These are phyloP conservation scores for Orbicella faveolata DNA, from an alignment of 64 coral and sea anemone genomes.

Conservation along the genomic window DNA sequence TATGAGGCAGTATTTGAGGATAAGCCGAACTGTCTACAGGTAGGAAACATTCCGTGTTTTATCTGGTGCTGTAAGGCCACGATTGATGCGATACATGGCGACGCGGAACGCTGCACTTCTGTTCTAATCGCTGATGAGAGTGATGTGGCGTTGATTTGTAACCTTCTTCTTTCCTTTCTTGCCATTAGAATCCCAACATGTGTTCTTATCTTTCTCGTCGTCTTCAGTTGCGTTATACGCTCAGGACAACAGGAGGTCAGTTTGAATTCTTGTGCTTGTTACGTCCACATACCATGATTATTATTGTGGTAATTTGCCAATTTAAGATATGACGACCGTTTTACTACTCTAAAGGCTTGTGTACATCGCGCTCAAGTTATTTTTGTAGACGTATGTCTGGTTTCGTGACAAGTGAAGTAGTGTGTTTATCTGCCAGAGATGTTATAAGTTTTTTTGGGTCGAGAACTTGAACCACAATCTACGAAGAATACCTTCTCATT, in stretches of 20 bases:
- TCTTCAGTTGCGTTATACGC: not conserved
- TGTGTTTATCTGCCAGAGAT: not conserved
- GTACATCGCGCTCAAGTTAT: not conserved
- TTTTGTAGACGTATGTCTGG: not conserved
- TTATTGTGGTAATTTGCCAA: conserved; percentile 6
- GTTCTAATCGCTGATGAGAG: conserved; percentile 7
- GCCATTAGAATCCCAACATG: not conserved
- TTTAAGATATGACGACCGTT: not conserved
- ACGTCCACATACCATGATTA: not conserved
- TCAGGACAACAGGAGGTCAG: conserved; percentile 38
- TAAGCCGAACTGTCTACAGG: not conserved
- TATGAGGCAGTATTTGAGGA: conserved; percentile 32
- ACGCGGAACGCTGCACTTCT: not conserved
- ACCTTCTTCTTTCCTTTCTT: not conserved
- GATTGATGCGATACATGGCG: not conserved
- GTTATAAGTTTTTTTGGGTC: not conserved
- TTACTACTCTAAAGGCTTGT: no score
- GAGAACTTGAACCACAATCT: not conserved
- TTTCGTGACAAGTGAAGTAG: not conserved
- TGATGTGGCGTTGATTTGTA: not conserved
- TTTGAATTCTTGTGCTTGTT: conserved; percentile 1
- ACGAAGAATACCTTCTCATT: not conserved
- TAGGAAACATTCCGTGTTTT: not conserved
- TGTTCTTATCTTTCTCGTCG: not conserved
- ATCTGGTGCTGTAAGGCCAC: not conserved